Conservation (phyloP, 2,888 invertebrate species). For the Dynastes grantii region DNA sequence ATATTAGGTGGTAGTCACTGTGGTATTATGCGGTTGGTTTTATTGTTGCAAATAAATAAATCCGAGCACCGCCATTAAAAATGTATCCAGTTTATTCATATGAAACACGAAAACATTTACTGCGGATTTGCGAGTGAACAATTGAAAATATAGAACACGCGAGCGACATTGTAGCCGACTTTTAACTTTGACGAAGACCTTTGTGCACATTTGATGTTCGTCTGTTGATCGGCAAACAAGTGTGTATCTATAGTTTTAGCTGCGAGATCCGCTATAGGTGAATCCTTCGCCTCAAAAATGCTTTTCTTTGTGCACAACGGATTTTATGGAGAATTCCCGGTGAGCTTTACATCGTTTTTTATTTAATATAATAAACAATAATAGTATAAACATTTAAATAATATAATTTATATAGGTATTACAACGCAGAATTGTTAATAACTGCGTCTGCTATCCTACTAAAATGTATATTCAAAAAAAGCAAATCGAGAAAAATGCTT, state of each 20-base stretch:
- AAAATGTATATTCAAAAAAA: too few relatives aligned
- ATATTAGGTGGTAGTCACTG: slow-evolving; percentile 3
- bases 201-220: slow-evolving; percentile 34
- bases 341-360: slow-evolving; percentile 25
- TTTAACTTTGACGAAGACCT: slow-evolving; percentile 20
- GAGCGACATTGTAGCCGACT: slow-evolving; percentile 36
- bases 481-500: too few relatives aligned
- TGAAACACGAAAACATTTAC: slow-evolving; percentile 33
- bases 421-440: too few relatives aligned
- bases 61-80: slow-evolving; percentile 18
- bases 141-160: slow-evolving; percentile 44
- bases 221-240: slow-evolving; percentile 31
- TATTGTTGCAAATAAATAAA: slow-evolving; percentile 37
- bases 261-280: neutral
- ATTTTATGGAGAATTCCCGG: slow-evolving; percentile 43
- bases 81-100: slow-evolving; percentile 41
- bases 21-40: slow-evolving; percentile 18
- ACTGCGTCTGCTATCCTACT: too few relatives aligned
- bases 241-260: neutral
- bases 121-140: slow-evolving; percentile 36
- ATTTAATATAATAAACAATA: neutral
- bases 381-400: too few relatives aligned
- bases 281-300: slow-evolving; percentile 12
- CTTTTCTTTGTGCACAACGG: slow-evolving; percentile 46
- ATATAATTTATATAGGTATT: too few relatives aligned